Base-by-base conservation (phyloP, 1,140 invertebrate species). In the Drosophila subpulchrella region DNA sequence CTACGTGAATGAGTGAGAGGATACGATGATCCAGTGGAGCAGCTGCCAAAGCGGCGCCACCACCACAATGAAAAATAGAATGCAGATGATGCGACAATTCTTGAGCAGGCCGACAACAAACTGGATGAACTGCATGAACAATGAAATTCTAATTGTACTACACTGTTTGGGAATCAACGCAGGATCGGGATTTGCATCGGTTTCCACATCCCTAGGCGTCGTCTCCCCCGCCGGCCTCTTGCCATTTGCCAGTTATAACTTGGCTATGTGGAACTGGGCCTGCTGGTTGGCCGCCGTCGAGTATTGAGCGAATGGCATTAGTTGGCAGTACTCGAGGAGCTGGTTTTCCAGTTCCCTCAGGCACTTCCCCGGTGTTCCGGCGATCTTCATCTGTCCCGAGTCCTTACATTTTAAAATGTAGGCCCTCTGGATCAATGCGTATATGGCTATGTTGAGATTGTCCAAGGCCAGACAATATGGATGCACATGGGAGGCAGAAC, bases 381-480 rank as follows among this genome's bases (percentile, higher is more conserved):
- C 53, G n/a, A 86, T 58, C 12, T 55, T 71, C 66, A 91, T 51
- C 27, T 88, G 47, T 4, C 90, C 90, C 11, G 61, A 85, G 6
- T 91, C 83, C 1, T 75, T 81, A 3, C 56, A 54, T 15, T 84
- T 90, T 1, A 60, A 20, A 8, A 91, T 30, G 70, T 88, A 91
- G 6, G 79, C 84, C 20, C 68, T 51, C 55, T 92, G 91, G 8
- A 91, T 74, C 0, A 92, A 65, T 6, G 92, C 85, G 47, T 81
- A 65, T 13, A 92, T 75, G 36, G 92, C 91, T 27, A 90, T 91
- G 46, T 85, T 91, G 6, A 93, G 91, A 39, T 92, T 93, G 72
- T 95, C 94, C 63, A 95, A 91, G 39, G 93, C 94, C 32, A 95
- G 91, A 67, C 93, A 94, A 93, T 95, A 95, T 0, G 95, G 94